Percentiles rank a stretch among this genome's conserved stretches.
Evolutionary conservation across 1,140 invertebrate species (phyloP).

Genomic region (Listronotus oregonensis): DNA sequence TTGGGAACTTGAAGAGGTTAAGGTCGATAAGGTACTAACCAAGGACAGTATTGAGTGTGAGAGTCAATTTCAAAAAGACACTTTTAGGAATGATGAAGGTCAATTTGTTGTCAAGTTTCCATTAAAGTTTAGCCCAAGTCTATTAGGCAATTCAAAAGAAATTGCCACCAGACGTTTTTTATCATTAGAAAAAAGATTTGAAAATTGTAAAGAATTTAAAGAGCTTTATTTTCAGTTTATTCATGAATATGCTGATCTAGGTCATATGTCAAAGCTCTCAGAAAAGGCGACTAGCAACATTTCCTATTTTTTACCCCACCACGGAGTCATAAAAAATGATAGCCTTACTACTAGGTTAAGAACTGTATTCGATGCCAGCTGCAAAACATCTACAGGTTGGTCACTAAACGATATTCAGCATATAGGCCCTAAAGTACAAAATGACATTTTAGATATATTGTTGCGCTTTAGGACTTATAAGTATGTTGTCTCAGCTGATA

Average conservation of each 20-base stretch:
- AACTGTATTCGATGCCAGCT: neutral
- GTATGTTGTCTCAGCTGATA: conserved; percentile 52
- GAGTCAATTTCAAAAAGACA: neutral
- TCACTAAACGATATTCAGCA: conserved; percentile 43
- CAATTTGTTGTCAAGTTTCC: conserved; percentile 1
- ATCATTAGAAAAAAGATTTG: neutral
- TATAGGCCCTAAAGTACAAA: conserved; percentile 55
- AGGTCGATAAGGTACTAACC: neutral
- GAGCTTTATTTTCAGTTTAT: conserved; percentile 7
- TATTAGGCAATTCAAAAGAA: neutral
- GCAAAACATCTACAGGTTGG: neutral
- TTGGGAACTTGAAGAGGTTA: conserved; percentile 9
- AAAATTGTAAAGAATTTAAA: neutral
- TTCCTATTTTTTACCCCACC: too few relatives aligned
- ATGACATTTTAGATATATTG: conserved; percentile 53
- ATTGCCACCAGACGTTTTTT: neutral
- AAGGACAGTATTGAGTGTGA: conserved; percentile 5
- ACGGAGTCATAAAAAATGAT: neutral
- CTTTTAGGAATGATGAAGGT: neutral
- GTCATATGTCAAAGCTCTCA: conserved; percentile 9
- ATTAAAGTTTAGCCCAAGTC: neutral
- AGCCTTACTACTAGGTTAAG: neutral
- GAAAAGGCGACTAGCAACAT: too few relatives aligned
- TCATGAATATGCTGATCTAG: conserved; percentile 1
- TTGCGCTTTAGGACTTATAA: conserved; percentile 46